Evolutionary conservation across 2,888 invertebrate species (phyloP), one percentile per base, ranked within the genome.

Genomic region (Nomada fucata): DNA sequence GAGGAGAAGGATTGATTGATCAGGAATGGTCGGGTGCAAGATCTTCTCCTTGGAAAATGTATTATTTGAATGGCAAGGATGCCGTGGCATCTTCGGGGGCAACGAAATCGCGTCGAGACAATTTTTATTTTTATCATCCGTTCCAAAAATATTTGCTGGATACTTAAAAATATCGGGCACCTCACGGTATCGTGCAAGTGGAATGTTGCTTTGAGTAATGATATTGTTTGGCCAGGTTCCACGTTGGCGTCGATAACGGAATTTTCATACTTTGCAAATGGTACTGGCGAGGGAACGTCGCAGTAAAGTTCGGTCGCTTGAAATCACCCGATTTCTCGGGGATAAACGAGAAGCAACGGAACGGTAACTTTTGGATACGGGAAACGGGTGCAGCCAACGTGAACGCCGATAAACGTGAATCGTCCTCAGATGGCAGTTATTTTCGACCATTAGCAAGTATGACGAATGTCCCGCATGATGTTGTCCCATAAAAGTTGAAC

Each of bases 401-500:
- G 53, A 67, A 36, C 67, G 9, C 11, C 20, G 20, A 15, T 53
- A 36, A 65, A 23, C 65, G 65, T 65, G 65, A 65, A 52, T 36
- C 65, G 36, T 11, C 10, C 0, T 29, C 42, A n/a, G 18, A 59
- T n/a, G 57, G 20, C 50, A 13, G 42, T 42, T 15, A 42, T 42
- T 68, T 55, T 42, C 36, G 11, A 53, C 18, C 36, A 36, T 68
- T 55, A 55, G 52, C 26, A n/a, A 15, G 18, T 53, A 18, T 68
- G 53, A 55, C 18, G 13, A 18, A 55, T 68, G 47, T 42, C 67
- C 67, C 67, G 53, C 53, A 36, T 53, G 36, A 29, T 52, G 52
- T 20, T 55, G 67, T 68, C 42, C 53, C 36, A 36, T 10, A 68
- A 68, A 55, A 55, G 23, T 68, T 55, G 36, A 42, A 68, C 67